Conservation (phyloP, 2,888 invertebrate species). For the Archips crataeganus region DNA sequence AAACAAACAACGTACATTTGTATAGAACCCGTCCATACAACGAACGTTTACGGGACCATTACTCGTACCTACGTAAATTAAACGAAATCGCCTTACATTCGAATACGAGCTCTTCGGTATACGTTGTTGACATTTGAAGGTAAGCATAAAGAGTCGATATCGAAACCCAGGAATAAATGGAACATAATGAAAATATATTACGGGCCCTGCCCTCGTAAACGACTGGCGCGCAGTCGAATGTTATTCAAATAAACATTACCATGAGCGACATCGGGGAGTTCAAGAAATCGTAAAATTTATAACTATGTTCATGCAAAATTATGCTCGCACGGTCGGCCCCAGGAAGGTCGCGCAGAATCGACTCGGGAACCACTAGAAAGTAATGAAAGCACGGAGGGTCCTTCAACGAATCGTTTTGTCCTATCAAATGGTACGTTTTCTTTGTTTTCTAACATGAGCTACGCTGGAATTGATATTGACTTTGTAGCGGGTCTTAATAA, state of each 20-base stretch:
- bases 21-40: slow-evolving; percentile 17
- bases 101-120: slow-evolving; percentile 57
- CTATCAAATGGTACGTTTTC: slow-evolving; percentile 32
- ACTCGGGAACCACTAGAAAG: slow-evolving; percentile 35
- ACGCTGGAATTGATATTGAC: slow-evolving; percentile 24
- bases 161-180: slow-evolving; percentile 74
- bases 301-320: slow-evolving; percentile 59
- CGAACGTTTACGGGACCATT: slow-evolving; percentile 47
- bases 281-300: slow-evolving; percentile 74
- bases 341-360: slow-evolving; percentile 43
- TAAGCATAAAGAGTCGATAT: slow-evolving; percentile 75
- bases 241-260: slow-evolving; percentile 79
- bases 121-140: slow-evolving; percentile 72
- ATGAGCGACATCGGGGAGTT: slow-evolving; percentile 69
- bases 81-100: slow-evolving; percentile 64
- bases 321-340: slow-evolving; percentile 46
- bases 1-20: slow-evolving; percentile 11
- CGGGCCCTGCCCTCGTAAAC: slow-evolving; percentile 71
- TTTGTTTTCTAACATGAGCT: slow-evolving; percentile 22
- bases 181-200: slow-evolving; percentile 81
- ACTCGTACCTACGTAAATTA: slow-evolving; percentile 60
- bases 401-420: slow-evolving; percentile 33
- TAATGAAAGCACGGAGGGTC: slow-evolving; percentile 45
- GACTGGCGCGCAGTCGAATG: slow-evolving; percentile 64
- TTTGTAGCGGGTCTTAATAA: slow-evolving; percentile 8